Conservation (phyloP, 2,797 vertebrate genomes). For the Ctenochaetus hawaiiensis region DNA sequence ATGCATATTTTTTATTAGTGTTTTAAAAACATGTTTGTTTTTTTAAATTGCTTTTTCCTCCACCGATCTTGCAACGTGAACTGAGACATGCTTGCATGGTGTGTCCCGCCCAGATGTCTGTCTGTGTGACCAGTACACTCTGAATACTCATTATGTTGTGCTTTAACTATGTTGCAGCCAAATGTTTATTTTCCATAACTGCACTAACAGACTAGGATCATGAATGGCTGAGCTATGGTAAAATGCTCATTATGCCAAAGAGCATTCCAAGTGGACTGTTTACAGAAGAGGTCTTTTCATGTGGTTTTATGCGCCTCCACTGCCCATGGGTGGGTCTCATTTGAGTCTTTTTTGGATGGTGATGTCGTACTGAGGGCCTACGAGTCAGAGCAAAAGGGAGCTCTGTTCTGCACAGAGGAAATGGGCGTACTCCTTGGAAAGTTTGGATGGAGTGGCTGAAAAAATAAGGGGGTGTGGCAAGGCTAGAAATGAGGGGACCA, state of each 20-base stretch:
- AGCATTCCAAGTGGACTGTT: constrained; percentile 48
- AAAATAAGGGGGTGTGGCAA: constrained; percentile 71
- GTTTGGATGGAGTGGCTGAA: constrained; percentile 68
- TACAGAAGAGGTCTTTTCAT: constrained; percentile 61
- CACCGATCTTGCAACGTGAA: not conserved
- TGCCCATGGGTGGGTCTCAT: constrained; percentile 76
- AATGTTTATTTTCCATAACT: constrained; percentile 51
- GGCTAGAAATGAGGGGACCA: constrained; percentile 68
- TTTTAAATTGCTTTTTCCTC: constrained; percentile 5
- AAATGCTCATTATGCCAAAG: constrained; percentile 26
- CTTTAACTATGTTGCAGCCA: constrained; percentile 46
- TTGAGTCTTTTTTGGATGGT: constrained; percentile 63
- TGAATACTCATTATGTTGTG: constrained; percentile 26
- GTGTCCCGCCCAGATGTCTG: constrained; percentile 32
- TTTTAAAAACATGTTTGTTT: not conserved
- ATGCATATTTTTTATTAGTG: not conserved
- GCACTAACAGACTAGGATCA: not conserved
- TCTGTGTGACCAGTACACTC: constrained; percentile 24
- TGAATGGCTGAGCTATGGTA: constrained; percentile 25
- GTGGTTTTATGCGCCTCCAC: constrained; percentile 62
- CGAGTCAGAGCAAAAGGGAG: constrained; percentile 66
- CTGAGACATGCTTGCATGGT: not conserved
- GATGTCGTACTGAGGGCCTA: constrained; percentile 60
- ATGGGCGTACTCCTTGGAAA: constrained; percentile 81
- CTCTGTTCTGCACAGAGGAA: constrained; percentile 80